phyloP scores from a whole-genome alignment of 2,888 invertebrate species.

The Pteria penguin region DNA sequence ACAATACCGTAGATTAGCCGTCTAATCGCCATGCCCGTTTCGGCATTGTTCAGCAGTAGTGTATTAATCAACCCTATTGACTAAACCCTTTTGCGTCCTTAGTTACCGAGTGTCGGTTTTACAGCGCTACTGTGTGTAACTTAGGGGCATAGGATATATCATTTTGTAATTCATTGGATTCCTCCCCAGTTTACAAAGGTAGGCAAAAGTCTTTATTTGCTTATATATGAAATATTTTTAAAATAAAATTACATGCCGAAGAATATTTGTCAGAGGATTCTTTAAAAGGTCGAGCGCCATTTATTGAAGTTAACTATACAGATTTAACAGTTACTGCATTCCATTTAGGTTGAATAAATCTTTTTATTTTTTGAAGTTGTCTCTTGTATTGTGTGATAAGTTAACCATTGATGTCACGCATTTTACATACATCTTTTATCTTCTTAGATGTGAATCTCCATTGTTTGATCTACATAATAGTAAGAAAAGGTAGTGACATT shows the following conservation, averaged over 20 bases:
- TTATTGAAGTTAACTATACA: too few relatives aligned
- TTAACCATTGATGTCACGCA: too few relatives aligned
- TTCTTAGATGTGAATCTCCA: too few relatives aligned
- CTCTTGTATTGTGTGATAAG: too few relatives aligned
- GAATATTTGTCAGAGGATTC: background rate
- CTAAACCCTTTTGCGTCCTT: slow-evolving; percentile 42
- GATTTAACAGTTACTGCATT: too few relatives aligned
- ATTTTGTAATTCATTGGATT: background rate
- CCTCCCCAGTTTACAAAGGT: background rate
- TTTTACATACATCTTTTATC: too few relatives aligned
- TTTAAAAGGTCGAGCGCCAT: background rate
- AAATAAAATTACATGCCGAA: background rate
- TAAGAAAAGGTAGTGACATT: too few relatives aligned
- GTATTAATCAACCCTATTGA: slow-evolving; percentile 42
- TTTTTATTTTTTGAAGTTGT: too few relatives aligned
- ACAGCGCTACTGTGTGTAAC: background rate
- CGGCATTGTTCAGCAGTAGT: slow-evolving; percentile 20
- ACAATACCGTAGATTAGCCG: background rate
- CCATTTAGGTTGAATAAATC: too few relatives aligned
- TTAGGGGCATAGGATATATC: background rate
- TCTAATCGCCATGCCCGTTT: background rate
- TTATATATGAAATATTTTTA: background rate
- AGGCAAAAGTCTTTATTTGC: background rate
- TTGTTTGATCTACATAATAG: too few relatives aligned
- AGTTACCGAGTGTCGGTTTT: slow-evolving; percentile 30